Evolutionary conservation across 2,113 vertebrate species (phyloP), one percentile per base, ranked within the genome.

Genomic region (Prolemur simus): DNA sequence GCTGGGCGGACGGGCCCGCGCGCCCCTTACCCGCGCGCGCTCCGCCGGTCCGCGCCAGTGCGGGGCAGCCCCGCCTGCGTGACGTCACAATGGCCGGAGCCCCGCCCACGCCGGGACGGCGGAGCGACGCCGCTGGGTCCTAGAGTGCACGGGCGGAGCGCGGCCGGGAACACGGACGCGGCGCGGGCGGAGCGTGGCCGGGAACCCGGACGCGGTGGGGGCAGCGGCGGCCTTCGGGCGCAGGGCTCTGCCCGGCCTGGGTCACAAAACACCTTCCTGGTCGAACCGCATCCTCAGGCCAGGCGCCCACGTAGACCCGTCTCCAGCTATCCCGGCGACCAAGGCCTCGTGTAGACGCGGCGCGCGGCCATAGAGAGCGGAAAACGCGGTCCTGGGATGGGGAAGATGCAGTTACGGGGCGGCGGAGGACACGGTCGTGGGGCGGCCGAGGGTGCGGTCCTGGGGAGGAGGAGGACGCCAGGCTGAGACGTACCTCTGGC

Each of bases 21-120:
- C 37, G 29, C 13, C 37, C 39, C 13, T 42, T 5, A 84, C 39
- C 45, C 56, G 63, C 64, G 11, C 47, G 20, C 45, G 6, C 23
- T 34, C 78, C 0, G 87, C 73, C 52, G 0, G 68, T 37, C 90
- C 1, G 10, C 29, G 39, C 20, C 3, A 4, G 49, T 23, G 60
- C 80, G 29, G 34, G 71, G 71, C 13, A 15, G 29, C 89, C 87
- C 71, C 84, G 84, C 91, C 93, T 3, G 0, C 4, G 34, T 95
- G 95, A 97, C 98, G 97, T 96, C 97, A 98, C 96, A 32, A 64
- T 3, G 18, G 78, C 58, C n/a, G 2, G 4, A 0, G 47, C 25
- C 13, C 68, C 66, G 63, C 95, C 96, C 93, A 68, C 83, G 23
- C 29, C 47, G 0, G 45, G 49, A 34, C 54, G 13, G 39, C 32